Base-by-base conservation (phyloP, 2,113 vertebrate genomes). In the Pseudorectes ferrugineus region DNA sequence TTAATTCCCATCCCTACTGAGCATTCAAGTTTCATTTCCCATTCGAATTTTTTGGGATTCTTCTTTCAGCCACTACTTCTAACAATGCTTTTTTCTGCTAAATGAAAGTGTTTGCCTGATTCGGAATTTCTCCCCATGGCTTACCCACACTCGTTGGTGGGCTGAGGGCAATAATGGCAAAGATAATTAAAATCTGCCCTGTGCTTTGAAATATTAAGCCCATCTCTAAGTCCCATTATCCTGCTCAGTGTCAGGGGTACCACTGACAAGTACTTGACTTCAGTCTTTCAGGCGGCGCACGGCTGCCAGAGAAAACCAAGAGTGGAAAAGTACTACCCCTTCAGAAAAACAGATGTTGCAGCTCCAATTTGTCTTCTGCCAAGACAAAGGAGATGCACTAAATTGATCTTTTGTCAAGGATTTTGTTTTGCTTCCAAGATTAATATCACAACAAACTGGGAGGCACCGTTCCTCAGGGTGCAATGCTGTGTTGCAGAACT, bases 371-470 rank as follows among this genome's bases (percentile, higher is more conserved):
- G 88, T 95, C 87, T 95, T 92, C 92, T 85, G 94, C 92, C 95
- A 96, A 95, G 87, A 96, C 95, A 96, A 96, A 96, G 89, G 95
- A 93, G 93, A 97, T 93, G 96, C 91, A 87, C 83, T 89, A 91
- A 95, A 95, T 61, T 83, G 94, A 97, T 97, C 89, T 96, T 96
- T 92, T 93, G 85, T 95, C 66, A 89, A 78, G 91, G 81, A 80
- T 96, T 93, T 91, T 95, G 77, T 80, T 97, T 95, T 87, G 58
- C 74, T 95, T 94, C 96, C 95, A 96, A 95, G 92, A 96, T 95
- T 83, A 96, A 95, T 88, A 95, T 96, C 89, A 91, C 92, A 96
- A 95, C 93, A 94, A 97, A 84, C 72, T 75, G 88, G 90, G 95
- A 96, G 92, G 95, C 90, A 94, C 92, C 72, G 2, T 22, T 88